Base-by-base conservation (phyloP, 2,113 vertebrate species). In the Hucho hucho region DNA sequence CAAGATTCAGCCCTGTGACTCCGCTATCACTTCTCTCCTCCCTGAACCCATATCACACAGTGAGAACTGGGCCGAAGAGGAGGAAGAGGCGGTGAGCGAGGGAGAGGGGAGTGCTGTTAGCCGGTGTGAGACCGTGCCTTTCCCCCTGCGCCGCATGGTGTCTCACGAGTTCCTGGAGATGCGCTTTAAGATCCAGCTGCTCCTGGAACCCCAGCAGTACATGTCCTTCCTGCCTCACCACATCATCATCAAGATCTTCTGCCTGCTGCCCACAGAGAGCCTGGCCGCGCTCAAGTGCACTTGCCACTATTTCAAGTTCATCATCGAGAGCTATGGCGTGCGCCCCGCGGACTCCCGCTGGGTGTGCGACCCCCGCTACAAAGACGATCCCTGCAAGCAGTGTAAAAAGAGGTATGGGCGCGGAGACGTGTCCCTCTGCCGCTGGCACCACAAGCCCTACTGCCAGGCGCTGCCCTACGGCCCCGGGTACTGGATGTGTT, bases 401-500 rank as follows among this genome's bases (percentile, higher is more conserved):
- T 99, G 98, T 90, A 98, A 98, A 91, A 95, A 93, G 87, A 95
- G 94, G 0, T 96, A 96, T 1, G 87, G 88, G 0, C 94, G 94
- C 3, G 98, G 97, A 13, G 98, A 99, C 0, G 96, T 97, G 43
- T 98, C 97, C 0, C 90, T 96, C 25, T 98, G 97, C 91, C 90
- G 96, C 43, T 99, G 98, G 98, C 98, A 99, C 63, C 96, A 97
- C 86, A 99, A 99, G 81, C 96, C 96, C 11, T 99, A 95, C 85
- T 99, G 96, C 85, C 97, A 98, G 89, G 95, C 97, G 0, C 79
- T 98, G 81, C 97, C 98, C 0, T 96, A 96, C 0, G 98, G 97
- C 11, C 98, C 96, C 0, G 96, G 97, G 0, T 97, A 96, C 90
- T 99, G 97, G 98, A 97, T 99, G 96, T 98, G 98, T 83, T 99